Base-by-base conservation (phyloP, 1,140 invertebrate species). In the Lamellibrachia luymesi region DNA sequence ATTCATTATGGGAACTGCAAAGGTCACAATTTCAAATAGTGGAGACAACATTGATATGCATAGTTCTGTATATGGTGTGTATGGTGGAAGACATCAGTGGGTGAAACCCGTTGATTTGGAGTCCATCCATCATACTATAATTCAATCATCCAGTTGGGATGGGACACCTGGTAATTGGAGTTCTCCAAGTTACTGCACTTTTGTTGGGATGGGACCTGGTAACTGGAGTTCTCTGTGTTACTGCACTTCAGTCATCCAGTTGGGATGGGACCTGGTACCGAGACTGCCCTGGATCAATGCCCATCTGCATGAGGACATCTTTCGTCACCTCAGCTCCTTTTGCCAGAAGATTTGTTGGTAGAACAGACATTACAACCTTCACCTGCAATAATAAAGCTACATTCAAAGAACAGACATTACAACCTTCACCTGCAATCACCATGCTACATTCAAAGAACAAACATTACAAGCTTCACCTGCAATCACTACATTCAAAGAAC, bases 261-360 rank as follows among this genome's bases (percentile, higher is more conserved):
- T 80, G 64, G 64, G 17, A 10, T 80, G 64, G 64, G 13, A 80
- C 2, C 64, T 80, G 7, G 64, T 80, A 80, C 17, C 0, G 64
- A 80, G 64, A 80, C 13, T 80, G 6, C 2, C 17, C 64, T 17
- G 64, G 64, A 22, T 17, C 13, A 80, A 80, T 80, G 64, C 64
- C 64, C 64, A 52, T 51, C 64, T 93, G 93, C 25, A 92, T 92
- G 27, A 95, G 38, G 25, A 94, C 80, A 22, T 93, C 56, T 22
- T 95, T 93, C 13, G 94, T 95, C 8, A 94, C 90, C 52, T 94
- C 93, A 80, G 94, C 93, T 4, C 95, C 95, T 25, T 94, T 92
- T 49, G 93, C 91, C 50, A 95, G 90, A 22, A 95, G 93, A 25
- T 93, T 93, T 92, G 94, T 94, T 6, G 95, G 95, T n/a, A 95